phyloP scores from a whole-genome alignment of 1,140 invertebrate species.

The Drosophila arizonae region DNA sequence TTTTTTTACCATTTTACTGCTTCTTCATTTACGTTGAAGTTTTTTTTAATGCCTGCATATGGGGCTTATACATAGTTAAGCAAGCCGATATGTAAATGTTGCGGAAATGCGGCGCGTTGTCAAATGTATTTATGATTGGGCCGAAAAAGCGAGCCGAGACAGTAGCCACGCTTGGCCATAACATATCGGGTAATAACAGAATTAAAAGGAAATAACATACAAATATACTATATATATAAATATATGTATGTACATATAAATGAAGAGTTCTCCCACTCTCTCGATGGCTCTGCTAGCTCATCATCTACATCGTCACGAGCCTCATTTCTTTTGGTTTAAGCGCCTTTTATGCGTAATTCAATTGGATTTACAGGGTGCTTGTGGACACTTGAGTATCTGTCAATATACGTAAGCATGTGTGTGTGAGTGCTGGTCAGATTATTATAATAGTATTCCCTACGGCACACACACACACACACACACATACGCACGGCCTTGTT shows the following conservation, averaged over 20 bases:
- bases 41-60: conserved; percentile 24
- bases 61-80: conserved; percentile 53
- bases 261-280: background rate
- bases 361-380: conserved; percentile 80
- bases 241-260: conserved; percentile 29
- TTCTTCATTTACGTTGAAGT: too few relatives aligned
- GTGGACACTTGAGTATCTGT: conserved; percentile 78
- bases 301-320: conserved; percentile 41
- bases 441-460: conserved; percentile 72
- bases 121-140: conserved; percentile 71
- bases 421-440: conserved; percentile 66
- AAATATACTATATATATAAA: conserved; percentile 30
- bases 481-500: conserved; percentile 24
- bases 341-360: conserved; percentile 80
- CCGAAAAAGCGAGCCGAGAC: conserved; percentile 9
- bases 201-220: conserved; percentile 73
- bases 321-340: conserved; percentile 74
- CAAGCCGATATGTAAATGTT: conserved; percentile 69
- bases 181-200: conserved; percentile 74
- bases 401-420: conserved; percentile 54
- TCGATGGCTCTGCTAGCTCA: conserved; percentile 4
- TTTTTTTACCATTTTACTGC: background rate
- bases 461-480: conserved; percentile 37
- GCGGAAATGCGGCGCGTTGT: conserved; percentile 64
- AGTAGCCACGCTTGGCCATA: conserved; percentile 32